Base-by-base conservation (phyloP, 2,113 vertebrate species). In the Bujurquina vittata region DNA sequence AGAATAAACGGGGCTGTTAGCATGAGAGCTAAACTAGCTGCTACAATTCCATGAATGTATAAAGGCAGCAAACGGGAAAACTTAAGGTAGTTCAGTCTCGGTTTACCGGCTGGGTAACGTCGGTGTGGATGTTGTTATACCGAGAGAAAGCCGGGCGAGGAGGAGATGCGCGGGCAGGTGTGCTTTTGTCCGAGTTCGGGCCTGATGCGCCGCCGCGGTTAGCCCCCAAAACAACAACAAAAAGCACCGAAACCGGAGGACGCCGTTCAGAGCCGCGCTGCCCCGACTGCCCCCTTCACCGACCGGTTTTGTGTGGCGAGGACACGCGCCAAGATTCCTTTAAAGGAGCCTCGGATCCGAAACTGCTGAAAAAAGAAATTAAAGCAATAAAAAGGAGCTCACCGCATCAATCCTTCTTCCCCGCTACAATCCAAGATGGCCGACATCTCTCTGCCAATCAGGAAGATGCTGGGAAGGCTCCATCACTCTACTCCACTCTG, bases 351-450 rank as follows among this genome's bases (percentile, higher is more conserved):
- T 72, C 3, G 2, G 12, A 1, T 3, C 3, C 2, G 10, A 49
- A 22, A 26, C 0, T 5, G 7, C 4, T 3, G 12, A 65, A 10
- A 58, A 85, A 80, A 60, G 20, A 62, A 63, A 78, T 78, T 29
- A 86, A 75, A 90, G 1, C 74, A 83, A 77, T 61, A 81, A 87
- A 80, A 81, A 87, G 62, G n/a, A 89, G 74, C 92, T 94, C 65
- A 94, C 93, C 93, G 92, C 93, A 93, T 94, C 91, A 93, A 94
- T 93, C 92, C 88, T 84, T 93, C 86, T 85, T 86, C 89, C 75
- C 91, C 92, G 91, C 89, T 94, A 92, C 91, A 76, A 88, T 90
- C 90, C 91, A 93, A 94, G 93, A 94, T 94, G 93, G 93, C 90
- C 90, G 91, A 73, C 89, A 91, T 92, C 60, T 73, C 87, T 75